phyloP scores from a whole-genome alignment of 2,113 vertebrate genomes.

The Azemiops feae region DNA sequence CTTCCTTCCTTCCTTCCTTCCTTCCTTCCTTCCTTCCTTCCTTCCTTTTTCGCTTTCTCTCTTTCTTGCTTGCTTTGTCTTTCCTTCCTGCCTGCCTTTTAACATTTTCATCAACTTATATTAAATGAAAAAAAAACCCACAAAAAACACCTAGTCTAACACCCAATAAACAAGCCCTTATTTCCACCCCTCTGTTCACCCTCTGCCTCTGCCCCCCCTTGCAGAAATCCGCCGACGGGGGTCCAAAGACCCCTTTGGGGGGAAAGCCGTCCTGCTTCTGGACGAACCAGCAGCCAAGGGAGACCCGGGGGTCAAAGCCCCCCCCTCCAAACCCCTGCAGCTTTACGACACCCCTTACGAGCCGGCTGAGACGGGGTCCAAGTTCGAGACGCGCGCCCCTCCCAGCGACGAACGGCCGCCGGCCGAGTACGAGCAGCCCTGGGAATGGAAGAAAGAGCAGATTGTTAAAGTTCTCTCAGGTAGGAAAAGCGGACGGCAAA shows the following conservation, averaged over 20 bases:
- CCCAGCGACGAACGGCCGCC: constrained; percentile 75
- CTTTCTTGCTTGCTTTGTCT: neutral
- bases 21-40: neutral
- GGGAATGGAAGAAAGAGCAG: constrained; percentile 90
- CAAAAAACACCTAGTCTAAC: neutral
- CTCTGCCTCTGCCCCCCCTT: neutral
- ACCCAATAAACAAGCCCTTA: neutral
- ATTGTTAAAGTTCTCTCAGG: constrained; percentile 83
- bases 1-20: no score
- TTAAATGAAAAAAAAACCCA: neutral
- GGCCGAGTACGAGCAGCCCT: constrained; percentile 83
- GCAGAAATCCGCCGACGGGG: constrained; percentile 80
- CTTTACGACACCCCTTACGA: constrained; percentile 25
- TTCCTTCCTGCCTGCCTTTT: neutral
- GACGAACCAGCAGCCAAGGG: constrained; percentile 49
- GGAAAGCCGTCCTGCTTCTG: constrained; percentile 84
- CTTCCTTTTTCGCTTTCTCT: accelerated
- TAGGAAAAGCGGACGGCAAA: constrained; percentile 36
- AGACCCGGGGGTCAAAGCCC: neutral
- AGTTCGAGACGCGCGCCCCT: constrained; percentile 55
- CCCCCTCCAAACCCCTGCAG: neutral
- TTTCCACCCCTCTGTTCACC: accelerated
- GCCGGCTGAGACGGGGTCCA: constrained; percentile 12
- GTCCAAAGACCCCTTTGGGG: constrained; percentile 86
- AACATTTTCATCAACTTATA: neutral